Percentiles rank a stretch among this genome's conserved stretches.
phyloP scores from a whole-genome alignment of 1,140 invertebrate genomes.

The Lethrus apterus region DNA sequence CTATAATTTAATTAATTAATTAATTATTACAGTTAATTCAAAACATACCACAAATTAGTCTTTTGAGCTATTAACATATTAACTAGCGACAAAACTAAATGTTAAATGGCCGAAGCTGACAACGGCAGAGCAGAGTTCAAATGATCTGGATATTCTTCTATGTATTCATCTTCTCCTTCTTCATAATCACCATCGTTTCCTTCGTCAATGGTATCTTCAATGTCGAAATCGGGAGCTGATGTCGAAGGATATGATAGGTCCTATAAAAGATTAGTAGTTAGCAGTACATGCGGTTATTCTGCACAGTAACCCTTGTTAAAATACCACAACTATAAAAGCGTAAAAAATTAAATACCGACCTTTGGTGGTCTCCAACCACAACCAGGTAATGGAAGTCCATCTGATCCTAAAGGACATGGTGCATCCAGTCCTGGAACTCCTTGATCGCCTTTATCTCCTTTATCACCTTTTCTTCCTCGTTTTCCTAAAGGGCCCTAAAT shows the following conservation, averaged over 20 bases:
- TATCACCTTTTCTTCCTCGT: constrained; percentile 83
- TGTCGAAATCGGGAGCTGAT: constrained; percentile 33
- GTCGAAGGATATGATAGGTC: constrained; percentile 36
- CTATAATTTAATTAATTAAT: neutral
- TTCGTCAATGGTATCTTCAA: constrained; percentile 40
- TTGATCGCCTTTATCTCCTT: constrained; percentile 88
- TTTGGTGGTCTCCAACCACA: constrained; percentile 88
- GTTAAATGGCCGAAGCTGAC: constrained; percentile 35
- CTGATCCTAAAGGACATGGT: constrained; percentile 88
- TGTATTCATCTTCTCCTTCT: constrained; percentile 46
- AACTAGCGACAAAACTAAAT: constrained; percentile 5
- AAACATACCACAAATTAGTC: too few species aligned
- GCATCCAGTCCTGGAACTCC: constrained; percentile 94
- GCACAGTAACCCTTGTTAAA: too few species aligned
- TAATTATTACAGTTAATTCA: neutral
- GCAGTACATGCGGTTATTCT: too few species aligned
- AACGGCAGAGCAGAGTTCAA: constrained; percentile 35
- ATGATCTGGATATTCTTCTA: constrained; percentile 50
- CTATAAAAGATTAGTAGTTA: constrained; percentile 28
- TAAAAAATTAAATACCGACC: constrained; percentile 44
- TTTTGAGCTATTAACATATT: neutral
- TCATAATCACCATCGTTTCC: constrained; percentile 45
- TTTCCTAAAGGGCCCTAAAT: constrained; percentile 77
- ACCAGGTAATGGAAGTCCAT: constrained; percentile 88
- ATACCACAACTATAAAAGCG: neutral